A percentile compares a stretch with the other conserved stretches of the same genome.
Evolutionary conservation across 2,797 vertebrate genomes (phyloP).

Genomic region (Diplodus puntazzo): DNA sequence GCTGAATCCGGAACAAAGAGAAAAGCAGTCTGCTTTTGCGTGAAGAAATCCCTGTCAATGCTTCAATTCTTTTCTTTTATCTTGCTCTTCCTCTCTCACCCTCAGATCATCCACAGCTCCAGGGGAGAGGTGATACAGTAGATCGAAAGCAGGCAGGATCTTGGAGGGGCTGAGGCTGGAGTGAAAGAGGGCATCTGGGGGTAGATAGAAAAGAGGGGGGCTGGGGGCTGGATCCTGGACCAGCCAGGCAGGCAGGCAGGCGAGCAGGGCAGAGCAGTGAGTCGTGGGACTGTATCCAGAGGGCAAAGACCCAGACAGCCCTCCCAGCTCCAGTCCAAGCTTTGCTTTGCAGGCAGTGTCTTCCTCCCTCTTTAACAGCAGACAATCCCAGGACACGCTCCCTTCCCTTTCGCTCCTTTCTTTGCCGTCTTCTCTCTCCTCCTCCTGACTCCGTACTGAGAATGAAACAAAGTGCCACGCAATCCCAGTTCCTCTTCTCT

Average conservation of each 20-base stretch:
- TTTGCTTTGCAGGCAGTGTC: constrained; percentile 70
- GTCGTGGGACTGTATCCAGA: constrained; percentile 84
- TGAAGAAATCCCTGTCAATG: constrained; percentile 56
- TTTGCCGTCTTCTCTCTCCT: constrained; percentile 37
- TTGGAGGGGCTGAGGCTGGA: constrained; percentile 58
- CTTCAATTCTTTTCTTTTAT: constrained; percentile 63
- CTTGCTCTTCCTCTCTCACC: constrained; percentile 45
- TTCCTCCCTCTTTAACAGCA: constrained; percentile 67
- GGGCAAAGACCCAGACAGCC: constrained; percentile 86
- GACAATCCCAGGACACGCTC: constrained; percentile 80
- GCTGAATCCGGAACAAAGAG: constrained; percentile 75
- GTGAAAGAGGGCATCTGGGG: constrained; percentile 70
- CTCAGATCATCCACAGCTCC: constrained; percentile 72
- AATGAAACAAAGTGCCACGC: constrained; percentile 80
- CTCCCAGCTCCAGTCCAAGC: constrained; percentile 71
- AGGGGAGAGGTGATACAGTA: constrained; percentile 68
- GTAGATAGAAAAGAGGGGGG: constrained; percentile 50
- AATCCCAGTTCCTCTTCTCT: constrained; percentile 67
- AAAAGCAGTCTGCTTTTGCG: constrained; percentile 33
- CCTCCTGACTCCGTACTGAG: constrained; percentile 46
- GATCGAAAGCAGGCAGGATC: constrained; percentile 67
- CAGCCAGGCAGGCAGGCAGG: constrained; percentile 63
- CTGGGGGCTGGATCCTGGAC: constrained; percentile 63
- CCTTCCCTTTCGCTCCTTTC: constrained; percentile 42
- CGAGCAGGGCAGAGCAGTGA: constrained; percentile 64